phyloP scores from a whole-genome alignment of 1,140 invertebrate species.

The Cotesia glomerata region DNA sequence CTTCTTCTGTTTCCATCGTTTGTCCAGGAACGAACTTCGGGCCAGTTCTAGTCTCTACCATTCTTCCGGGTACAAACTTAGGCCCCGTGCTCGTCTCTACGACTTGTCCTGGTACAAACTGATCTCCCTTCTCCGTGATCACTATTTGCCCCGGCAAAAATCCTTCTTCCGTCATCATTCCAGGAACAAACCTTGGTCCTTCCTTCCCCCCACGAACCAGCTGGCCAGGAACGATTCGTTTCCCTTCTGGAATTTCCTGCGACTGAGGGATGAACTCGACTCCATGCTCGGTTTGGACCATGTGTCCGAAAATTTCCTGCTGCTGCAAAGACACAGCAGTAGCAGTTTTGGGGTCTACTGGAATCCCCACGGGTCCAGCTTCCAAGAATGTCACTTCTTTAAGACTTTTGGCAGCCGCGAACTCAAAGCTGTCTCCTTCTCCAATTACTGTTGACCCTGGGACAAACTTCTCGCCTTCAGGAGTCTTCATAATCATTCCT shows the following conservation, averaged over 20 bases:
- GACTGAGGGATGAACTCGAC: conserved; percentile 75
- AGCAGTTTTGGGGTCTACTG: conserved; percentile 68
- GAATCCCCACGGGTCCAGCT: conserved; percentile 63
- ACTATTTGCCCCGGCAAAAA: conserved; percentile 77
- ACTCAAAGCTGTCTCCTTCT: conserved; percentile 62
- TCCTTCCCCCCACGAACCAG: conserved; percentile 68
- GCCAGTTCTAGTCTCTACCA: conserved; percentile 72
- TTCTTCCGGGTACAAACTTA: conserved; percentile 76
- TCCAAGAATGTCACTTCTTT: conserved; percentile 66
- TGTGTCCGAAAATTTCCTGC: conserved; percentile 71
- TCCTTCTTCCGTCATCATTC: conserved; percentile 71
- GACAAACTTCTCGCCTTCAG: conserved; percentile 67
- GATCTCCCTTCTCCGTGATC: conserved; percentile 72
- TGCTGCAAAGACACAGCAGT: conserved; percentile 57
- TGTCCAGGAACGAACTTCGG: conserved; percentile 76
- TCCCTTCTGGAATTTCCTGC: conserved; percentile 61
- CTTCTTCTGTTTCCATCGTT: conserved; percentile 72
- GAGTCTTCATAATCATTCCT: conserved; percentile 69
- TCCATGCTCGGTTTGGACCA: conserved; percentile 71
- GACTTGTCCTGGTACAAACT: conserved; percentile 71
- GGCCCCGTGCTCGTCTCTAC: conserved; percentile 65
- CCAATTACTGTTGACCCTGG: conserved; percentile 64
- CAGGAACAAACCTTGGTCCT: conserved; percentile 73
- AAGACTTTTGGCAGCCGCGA: conserved; percentile 67
- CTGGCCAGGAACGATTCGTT: conserved; percentile 71